Percentiles rank a stretch among this genome's conserved stretches.
phyloP scores from a whole-genome alignment of 2,888 invertebrate species.

The Gonocerus acuteangulatus region DNA sequence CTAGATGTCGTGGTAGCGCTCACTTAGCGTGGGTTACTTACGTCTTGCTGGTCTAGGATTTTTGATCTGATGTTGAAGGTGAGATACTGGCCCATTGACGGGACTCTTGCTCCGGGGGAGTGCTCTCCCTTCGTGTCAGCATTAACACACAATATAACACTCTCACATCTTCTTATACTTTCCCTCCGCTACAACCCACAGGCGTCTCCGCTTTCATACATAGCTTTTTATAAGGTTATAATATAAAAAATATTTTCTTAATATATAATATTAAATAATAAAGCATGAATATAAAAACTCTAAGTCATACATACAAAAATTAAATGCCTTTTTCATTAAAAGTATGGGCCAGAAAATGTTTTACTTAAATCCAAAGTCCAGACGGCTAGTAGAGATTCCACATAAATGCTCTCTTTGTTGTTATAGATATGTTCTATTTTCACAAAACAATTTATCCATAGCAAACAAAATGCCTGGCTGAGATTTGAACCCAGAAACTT shows the following conservation, averaged over 20 bases:
- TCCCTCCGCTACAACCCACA: slow-evolving; percentile 29
- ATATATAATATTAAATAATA: no score
- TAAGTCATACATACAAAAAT: no score
- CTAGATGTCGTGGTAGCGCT: slow-evolving; percentile 17
- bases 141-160: slow-evolving; percentile 42
- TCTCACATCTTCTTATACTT: slow-evolving; percentile 28
- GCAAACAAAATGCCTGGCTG: no score
- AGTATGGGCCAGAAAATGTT: no score
- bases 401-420: no score
- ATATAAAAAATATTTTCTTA: not conserved
- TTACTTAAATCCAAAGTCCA: no score
- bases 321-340: no score
- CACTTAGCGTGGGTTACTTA: slow-evolving; percentile 54
- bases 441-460: no score
- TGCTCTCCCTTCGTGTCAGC: slow-evolving; percentile 70
- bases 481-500: no score
- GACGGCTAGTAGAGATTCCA: no score
- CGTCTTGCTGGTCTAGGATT: slow-evolving; percentile 79
- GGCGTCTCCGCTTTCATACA: slow-evolving; percentile 24
- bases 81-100: slow-evolving; percentile 84
- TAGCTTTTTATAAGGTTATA: not conserved
- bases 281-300: no score
- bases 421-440: no score
- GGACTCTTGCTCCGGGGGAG: slow-evolving; percentile 84
- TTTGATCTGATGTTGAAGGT: slow-evolving; percentile 81